Base-by-base conservation (phyloP, 2,888 invertebrate species). In the Podabrus alpinus region DNA sequence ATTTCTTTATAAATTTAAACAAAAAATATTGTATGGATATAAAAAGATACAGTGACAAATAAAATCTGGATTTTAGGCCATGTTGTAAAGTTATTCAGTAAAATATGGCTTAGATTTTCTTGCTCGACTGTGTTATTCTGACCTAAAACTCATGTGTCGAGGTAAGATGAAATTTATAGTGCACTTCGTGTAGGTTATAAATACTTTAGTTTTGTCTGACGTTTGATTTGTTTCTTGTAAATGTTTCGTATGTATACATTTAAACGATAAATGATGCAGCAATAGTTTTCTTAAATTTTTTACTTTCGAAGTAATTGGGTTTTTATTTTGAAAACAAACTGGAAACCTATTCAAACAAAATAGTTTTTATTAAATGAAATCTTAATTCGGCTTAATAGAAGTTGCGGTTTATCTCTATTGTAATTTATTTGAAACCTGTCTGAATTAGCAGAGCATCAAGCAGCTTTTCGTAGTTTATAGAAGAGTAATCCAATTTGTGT, bases 401-500 rank as follows among this genome's bases (percentile, higher is more conserved):
- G n/a, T 45, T 45, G 45, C 45, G n/a, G n/a, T 45, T 45, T 45
- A 45, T 45, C 45, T 45, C 45, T 45, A 45, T 61, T 61, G 61
- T 75, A 75, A 75, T 75, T 71, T 75, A 72, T 75, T 75, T 69
- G 69, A 66, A 64, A 75, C 71, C 72, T 72, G 75, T 71, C 71
- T 66, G 75, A 69, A 66, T 75, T 72, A 75, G 69, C 75, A 75
- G 72, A 69, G 66, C 72, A 71, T 76, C 73, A 75, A 74, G 75
- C 75, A 66, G 71, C 68, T 69, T 69, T 76, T 73, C 74, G 69
- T 79, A 72, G 75, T 75, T 75, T 72, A 77, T 74, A 79, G 77
- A 80, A 79, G 79, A 74, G 76, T 81, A 82, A 82, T 82, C 80
- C 81, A 83, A 82, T 83, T 83, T 81, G 81, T 82, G 83, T 82